Evolutionary conservation across 2,113 vertebrate genomes (phyloP).

Genomic region (Alligator sinensis): DNA sequence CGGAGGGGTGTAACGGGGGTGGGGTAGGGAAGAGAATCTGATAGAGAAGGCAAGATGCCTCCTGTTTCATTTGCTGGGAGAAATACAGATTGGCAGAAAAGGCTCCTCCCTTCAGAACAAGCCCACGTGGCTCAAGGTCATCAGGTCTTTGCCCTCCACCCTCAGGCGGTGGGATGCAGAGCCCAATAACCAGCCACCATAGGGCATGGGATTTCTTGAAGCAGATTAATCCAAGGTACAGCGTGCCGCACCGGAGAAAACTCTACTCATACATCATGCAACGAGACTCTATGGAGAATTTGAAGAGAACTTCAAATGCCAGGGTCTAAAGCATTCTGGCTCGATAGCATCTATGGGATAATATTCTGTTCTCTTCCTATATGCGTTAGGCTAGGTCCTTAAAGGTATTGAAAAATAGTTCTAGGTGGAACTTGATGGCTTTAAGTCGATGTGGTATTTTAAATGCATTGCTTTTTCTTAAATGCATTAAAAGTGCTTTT

Average conservation of each 20-base stretch:
- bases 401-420: neutral
- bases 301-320: neutral
- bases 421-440: slow-evolving; percentile 12
- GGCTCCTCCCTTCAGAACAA: neutral
- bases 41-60: neutral
- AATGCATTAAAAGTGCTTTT: rapidly evolving
- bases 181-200: rapidly evolving
- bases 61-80: neutral
- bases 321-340: neutral
- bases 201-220: neutral
- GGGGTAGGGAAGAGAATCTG: neutral
- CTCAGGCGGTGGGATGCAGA: rapidly evolving
- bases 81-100: neutral
- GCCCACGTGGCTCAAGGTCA: neutral
- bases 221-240: neutral
- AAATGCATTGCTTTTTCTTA: rapidly evolving
- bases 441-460: neutral
- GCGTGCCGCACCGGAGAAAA: neutral
- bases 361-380: neutral
- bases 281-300: rapidly evolving
- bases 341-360: neutral
- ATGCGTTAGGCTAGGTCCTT: neutral
- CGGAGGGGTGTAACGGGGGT: too few relatives aligned
- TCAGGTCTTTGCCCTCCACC: neutral
- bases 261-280: rapidly evolving